Evolutionary conservation across 2,113 vertebrate species (phyloP), one percentile per base, ranked within the genome.

Genomic region (Apteryx mantelli): DNA sequence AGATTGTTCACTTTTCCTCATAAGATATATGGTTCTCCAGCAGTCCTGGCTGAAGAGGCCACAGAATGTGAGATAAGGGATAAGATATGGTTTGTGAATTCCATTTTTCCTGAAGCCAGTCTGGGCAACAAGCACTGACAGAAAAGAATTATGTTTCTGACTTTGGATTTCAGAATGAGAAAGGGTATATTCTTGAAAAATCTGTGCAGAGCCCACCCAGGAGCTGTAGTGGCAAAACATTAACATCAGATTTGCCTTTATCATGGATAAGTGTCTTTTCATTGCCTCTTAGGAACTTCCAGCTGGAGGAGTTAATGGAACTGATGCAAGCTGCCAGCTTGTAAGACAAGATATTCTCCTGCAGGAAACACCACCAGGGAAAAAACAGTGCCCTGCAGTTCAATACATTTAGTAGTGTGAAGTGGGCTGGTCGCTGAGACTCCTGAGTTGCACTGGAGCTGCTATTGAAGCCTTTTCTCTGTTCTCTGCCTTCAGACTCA

Each of bases 71-170:
- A 8, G 8, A 66, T 40, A 80, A 34, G 4, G 53, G 5, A 7
- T 25, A 52, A 38, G 21, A 15, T 28, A 16, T 2, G 50, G 46
- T 13, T 55, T 10, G 42, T 24, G 50, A 86, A 18, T 13, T n/a
- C 7, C 0, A 4, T n/a, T 44, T 52, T n/a, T 14, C 4, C 36
- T 50, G 4, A 58, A 84, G 25, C 5, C 9, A 4, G 6, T 46
- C 64, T 40, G n/a, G 8, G 2, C 10, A 61, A 21, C 18, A 48
- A 42, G 18, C 13, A 68, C 12, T 32, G 38, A n/a, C 3, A 30
- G 16, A 25, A 46, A 40, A 58, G 6, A 15, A n/a, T 14, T 24
- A 2, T 19, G 0, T 50, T 63, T 63, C 79, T 83, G 28, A n/a
- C 25, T 38, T 26, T 10, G 50, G 4, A 32, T n/a, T 84, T 84